Percentiles rank a stretch among this genome's conserved stretches.
Conservation (phyloP, 2,888 invertebrate species). For the Psylliodes chrysocephalus region DNA sequence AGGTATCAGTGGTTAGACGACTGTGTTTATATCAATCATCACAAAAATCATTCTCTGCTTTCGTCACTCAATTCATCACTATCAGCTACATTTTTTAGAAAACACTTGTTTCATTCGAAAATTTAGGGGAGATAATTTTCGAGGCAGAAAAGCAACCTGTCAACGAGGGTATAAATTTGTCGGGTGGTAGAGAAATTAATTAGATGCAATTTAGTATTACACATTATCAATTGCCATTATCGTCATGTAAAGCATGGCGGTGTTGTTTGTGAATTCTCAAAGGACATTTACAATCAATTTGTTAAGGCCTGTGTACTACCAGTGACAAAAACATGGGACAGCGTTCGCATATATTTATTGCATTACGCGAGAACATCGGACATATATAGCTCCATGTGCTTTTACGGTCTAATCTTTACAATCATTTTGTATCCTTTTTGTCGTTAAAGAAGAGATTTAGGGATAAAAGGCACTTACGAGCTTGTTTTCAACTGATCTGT, state of each 20-base stretch:
- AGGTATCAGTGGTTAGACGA: too few species aligned
- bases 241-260: constrained; percentile 53
- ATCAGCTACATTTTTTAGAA: neutral
- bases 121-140: constrained; percentile 13
- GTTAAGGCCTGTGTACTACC: constrained; percentile 48
- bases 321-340: constrained; percentile 47
- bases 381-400: constrained; percentile 10
- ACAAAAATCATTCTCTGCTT: neutral
- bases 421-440: constrained; percentile 9
- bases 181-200: constrained; percentile 46
- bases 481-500: neutral
- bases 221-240: constrained; percentile 54
- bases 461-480: constrained; percentile 2
- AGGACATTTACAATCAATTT: constrained; percentile 53
- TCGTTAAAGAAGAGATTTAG: constrained; percentile 11
- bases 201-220: constrained; percentile 50
- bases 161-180: constrained; percentile 20
- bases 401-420: constrained; percentile 13
- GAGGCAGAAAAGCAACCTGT: constrained; percentile 16
- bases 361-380: constrained; percentile 13
- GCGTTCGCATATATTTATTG: constrained; percentile 27
- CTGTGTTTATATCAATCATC: neutral
- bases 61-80: neutral
- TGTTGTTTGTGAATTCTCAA: constrained; percentile 50
- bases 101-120: neutral